Evolutionary conservation across 2,113 vertebrate genomes (phyloP), one percentile per base, ranked within the genome.

Genomic region (Sander lucioperca): DNA sequence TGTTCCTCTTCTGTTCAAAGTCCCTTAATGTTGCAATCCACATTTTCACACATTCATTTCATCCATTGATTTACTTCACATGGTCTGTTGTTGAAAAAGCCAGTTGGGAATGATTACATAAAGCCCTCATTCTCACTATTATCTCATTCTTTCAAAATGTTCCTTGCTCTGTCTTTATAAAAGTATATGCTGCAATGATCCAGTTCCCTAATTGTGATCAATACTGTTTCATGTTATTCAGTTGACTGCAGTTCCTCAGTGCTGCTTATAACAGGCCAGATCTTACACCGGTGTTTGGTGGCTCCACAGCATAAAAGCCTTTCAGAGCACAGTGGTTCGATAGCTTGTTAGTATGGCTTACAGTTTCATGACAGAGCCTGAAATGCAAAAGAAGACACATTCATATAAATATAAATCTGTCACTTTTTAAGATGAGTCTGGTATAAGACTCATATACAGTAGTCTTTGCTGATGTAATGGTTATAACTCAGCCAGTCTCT

Each of bases 271-370:
- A 89, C 61, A 93, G 86, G 82, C 94, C 86, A 23, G 89, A 89
- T 80, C 89, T 95, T 77, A 84, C 30, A 15, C 63, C 57, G 50
- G 47, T 70, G 65, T 88, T 68, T 54, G 86, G 77, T 74, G 63
- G 54, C n/a, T 84, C 87, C 84, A 71, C 45, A 21, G 90, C 81
- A 84, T 95, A 81, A 11, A 94, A 94, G 79, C 86, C 73, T 84
- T 74, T 92, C 21, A 85, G 86, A 82, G 81, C 56, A 0, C 80
- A 84, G 14, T 71, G 76, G 75, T 91, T 94, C 12, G 81, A 68
- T 39, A 74, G 10, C 54, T 90, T 94, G 71, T 77, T 88, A 74
- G 77, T 88, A 43, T 91, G 79, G 89, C 86, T 88, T 53, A 25
- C 92, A 71, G 82, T 86, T 75, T 93, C 87, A 75, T 92, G 79